These are phyloP conservation scores for Ectobius pallidus DNA, from an alignment of 2,888 invertebrate species.

Conservation along the genomic window DNA sequence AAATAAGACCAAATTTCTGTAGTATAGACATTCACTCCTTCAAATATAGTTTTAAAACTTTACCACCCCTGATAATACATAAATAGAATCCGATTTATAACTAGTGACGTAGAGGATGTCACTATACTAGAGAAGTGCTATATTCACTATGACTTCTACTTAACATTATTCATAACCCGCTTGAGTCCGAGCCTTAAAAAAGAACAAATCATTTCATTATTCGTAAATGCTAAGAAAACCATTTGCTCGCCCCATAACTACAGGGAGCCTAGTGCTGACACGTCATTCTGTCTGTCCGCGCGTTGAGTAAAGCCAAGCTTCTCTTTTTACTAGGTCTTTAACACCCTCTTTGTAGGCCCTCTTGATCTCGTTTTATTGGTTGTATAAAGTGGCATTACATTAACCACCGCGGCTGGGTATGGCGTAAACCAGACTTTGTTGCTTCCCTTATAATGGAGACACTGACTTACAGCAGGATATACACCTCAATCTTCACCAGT, in stretches of 20 bases:
- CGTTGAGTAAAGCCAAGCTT: background rate
- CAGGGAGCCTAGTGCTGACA: background rate
- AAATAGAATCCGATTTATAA: no score
- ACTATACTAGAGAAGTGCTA: no score
- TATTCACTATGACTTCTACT: no score
- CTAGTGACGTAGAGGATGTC: no score
- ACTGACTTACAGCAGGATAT: background rate
- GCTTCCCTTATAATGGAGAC: background rate
- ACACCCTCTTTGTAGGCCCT: conserved; percentile 18
- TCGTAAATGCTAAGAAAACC: background rate
- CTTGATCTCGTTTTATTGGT: conserved; percentile 22
- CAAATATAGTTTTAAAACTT: no score
- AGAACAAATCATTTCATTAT: background rate
- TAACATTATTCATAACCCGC: background rate
- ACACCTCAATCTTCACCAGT: no score
- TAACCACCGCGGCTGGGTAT: conserved; percentile 5
- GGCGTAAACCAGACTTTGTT: background rate
- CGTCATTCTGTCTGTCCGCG: background rate
- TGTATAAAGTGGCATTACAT: conserved; percentile 23
- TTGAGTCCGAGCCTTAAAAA: background rate
- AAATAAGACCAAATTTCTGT: no score
- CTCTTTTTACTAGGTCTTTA: conserved; percentile 14
- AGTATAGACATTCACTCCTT: no score
- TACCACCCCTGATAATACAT: no score
- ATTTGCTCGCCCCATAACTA: background rate